phyloP scores from a whole-genome alignment of 2,888 invertebrate genomes.

The Keiferia lycopersicella region DNA sequence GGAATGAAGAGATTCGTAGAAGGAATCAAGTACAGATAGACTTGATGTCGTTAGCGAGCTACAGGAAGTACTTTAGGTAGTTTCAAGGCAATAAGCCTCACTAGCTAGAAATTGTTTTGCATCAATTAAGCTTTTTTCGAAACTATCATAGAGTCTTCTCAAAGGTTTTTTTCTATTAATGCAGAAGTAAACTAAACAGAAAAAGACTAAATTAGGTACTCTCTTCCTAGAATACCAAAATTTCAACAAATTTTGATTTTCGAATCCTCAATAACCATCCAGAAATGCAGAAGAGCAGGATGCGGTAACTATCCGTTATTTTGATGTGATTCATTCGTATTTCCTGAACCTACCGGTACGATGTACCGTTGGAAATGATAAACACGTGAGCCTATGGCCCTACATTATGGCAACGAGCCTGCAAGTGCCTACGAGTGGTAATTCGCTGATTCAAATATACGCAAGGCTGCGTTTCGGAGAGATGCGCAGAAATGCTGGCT shows the following conservation, averaged over 20 bases:
- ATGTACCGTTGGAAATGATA: conserved; percentile 28
- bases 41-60: no score
- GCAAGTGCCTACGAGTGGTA: conserved; percentile 21
- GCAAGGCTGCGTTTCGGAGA: neutral
- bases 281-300: conserved; percentile 11
- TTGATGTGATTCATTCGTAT: conserved; percentile 20
- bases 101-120: no score
- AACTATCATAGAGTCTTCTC: no score
- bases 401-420: conserved; percentile 25
- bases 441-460: conserved; percentile 24
- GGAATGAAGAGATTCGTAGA: neutral
- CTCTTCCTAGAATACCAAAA: no score
- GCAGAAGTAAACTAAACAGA: no score
- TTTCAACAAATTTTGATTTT: no score
- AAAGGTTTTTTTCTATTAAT: no score
- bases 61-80: no score
- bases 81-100: no score
- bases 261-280: neutral
- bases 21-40: no score
- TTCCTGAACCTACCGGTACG: conserved; percentile 13
- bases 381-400: conserved; percentile 20
- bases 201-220: no score
- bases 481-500: neutral
- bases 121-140: no score
- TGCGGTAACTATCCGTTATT: conserved; percentile 17